phyloP scores from a whole-genome alignment of 2,113 vertebrate genomes.

The Eurypyga helias region DNA sequence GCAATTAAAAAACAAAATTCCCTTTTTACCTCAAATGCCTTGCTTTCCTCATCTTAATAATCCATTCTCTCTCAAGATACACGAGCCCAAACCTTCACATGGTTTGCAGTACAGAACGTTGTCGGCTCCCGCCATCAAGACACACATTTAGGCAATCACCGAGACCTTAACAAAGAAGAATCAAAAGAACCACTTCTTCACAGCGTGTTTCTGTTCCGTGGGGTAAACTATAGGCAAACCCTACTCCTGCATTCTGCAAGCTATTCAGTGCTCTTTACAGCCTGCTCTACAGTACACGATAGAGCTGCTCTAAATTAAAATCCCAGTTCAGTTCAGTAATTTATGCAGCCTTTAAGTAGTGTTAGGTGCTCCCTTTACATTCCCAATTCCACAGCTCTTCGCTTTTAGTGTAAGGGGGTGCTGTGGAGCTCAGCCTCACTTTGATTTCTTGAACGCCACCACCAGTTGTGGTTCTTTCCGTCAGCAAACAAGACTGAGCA shows the following conservation, averaged over 20 bases:
- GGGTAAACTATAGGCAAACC: not conserved
- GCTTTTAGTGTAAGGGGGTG: not conserved
- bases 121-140: not conserved
- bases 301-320: slow-evolving; percentile 9
- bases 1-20: not conserved
- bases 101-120: not conserved
- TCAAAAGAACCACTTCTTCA: not conserved
- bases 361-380: not conserved
- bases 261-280: not conserved
- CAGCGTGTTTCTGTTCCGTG: not conserved
- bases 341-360: not conserved
- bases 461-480: not conserved
- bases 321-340: slow-evolving; percentile 34
- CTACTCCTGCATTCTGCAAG: not conserved
- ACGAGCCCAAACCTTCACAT: not conserved
- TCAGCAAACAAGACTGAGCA: not conserved
- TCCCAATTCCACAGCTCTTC: not conserved
- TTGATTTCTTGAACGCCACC: not conserved
- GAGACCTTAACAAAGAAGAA: not conserved
- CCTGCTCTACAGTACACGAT: not conserved
- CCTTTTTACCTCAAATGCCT: not conserved
- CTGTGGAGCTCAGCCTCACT: not conserved
- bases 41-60: not conserved
- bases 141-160: not conserved
- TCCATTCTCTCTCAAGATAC: not conserved